Evolutionary conservation across 1,140 invertebrate species (phyloP).

Genomic region (Ericerus pela): DNA sequence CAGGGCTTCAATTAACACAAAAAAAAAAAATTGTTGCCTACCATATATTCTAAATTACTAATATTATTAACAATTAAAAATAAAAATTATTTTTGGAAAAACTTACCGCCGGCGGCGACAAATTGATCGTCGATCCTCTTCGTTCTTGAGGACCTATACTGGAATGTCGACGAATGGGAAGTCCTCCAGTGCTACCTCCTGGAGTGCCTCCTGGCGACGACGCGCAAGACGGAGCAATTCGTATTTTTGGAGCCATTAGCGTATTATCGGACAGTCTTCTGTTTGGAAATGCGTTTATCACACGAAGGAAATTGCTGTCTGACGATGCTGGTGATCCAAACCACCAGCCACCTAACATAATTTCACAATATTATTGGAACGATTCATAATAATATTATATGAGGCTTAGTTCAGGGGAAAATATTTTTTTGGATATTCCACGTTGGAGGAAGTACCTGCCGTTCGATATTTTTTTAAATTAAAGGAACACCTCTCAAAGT

Average conservation of each 20-base stretch:
- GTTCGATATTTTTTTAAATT: too few relatives aligned
- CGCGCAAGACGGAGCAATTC: constrained; percentile 66
- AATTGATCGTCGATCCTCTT: constrained; percentile 64
- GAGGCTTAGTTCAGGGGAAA: too few relatives aligned
- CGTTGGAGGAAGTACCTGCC: too few relatives aligned
- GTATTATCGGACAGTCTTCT: constrained; percentile 80
- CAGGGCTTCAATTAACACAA: too few relatives aligned
- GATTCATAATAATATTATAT: too few relatives aligned
- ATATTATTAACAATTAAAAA: too few relatives aligned
- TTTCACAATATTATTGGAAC: too few relatives aligned
- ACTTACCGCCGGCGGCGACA: constrained; percentile 70
- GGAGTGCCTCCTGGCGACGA: constrained; percentile 72
- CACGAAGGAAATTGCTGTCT: constrained; percentile 72
- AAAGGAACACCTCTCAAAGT: too few relatives aligned
- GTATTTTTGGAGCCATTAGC: constrained; percentile 72
- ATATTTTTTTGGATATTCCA: too few relatives aligned
- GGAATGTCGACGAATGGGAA: constrained; percentile 72
- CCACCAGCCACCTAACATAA: constrained; percentile 52
- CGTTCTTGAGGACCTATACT: constrained; percentile 76
- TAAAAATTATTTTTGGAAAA: too few relatives aligned
- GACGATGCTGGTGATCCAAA: constrained; percentile 55
- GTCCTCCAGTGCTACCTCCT: constrained; percentile 51
- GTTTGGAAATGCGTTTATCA: constrained; percentile 62
- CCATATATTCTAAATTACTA: too few relatives aligned
- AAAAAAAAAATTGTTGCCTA: too few relatives aligned